A percentile compares a stretch with the other conserved stretches of the same genome.
Evolutionary conservation across 2,113 vertebrate genomes (phyloP).

Genomic region (Crotalus horridus): DNA sequence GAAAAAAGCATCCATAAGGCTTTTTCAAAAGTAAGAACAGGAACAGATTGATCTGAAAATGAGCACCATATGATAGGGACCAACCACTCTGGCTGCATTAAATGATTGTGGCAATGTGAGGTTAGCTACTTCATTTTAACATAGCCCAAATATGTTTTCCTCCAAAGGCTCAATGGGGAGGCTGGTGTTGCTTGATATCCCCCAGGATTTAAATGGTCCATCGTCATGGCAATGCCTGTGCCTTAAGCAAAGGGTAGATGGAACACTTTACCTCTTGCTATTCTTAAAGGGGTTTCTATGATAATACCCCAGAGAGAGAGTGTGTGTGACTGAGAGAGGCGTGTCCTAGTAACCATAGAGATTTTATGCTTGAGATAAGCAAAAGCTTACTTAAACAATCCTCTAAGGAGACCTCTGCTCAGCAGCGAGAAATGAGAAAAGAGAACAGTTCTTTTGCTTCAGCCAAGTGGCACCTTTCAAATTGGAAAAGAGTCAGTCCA

Average conservation of each 20-base stretch:
- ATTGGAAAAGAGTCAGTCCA: background rate
- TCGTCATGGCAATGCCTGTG: background rate
- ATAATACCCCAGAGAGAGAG: background rate
- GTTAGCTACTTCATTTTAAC: background rate
- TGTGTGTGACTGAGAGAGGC: background rate
- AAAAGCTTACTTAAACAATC: background rate
- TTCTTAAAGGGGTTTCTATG: background rate
- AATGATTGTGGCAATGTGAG: background rate
- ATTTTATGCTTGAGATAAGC: background rate
- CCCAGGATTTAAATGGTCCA: background rate
- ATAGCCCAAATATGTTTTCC: slow-evolving; percentile 1
- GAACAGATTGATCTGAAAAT: background rate
- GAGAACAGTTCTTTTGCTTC: background rate
- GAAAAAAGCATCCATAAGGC: background rate
- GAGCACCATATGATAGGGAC: background rate
- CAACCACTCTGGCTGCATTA: background rate
- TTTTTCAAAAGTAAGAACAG: background rate
- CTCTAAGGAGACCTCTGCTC: background rate
- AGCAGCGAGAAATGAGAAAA: background rate
- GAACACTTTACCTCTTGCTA: background rate
- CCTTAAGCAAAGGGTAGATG: background rate
- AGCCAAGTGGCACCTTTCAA: background rate
- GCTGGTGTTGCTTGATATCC: background rate
- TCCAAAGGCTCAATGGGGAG: slow-evolving; percentile 2
- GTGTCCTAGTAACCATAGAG: slow-evolving; percentile 5